Evolutionary conservation across 2,888 invertebrate genomes (phyloP).

Genomic region (Drosophila acutilabella): DNA sequence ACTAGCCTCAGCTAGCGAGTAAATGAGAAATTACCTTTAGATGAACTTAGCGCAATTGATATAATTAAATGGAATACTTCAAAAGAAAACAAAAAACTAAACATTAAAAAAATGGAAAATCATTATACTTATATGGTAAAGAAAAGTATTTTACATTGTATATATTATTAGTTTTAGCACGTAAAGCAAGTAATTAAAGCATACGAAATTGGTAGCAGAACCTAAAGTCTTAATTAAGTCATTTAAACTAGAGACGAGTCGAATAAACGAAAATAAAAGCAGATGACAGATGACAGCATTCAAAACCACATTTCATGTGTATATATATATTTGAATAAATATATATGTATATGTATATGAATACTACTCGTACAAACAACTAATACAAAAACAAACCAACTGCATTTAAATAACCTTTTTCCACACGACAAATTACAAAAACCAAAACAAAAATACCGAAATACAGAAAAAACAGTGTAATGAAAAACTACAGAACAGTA

Average conservation of each 20-base stretch:
- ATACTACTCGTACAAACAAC: slow-evolving; percentile 48
- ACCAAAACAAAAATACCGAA: slow-evolving; percentile 9
- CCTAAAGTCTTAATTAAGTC: slow-evolving; percentile 75
- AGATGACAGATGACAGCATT: slow-evolving; percentile 45
- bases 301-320: slow-evolving; percentile 43
- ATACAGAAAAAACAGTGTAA: slow-evolving; percentile 10
- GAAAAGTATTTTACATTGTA: slow-evolving; percentile 81
- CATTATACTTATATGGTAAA: slow-evolving; percentile 49
- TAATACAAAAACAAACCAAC: slow-evolving; percentile 54
- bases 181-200: slow-evolving; percentile 66
- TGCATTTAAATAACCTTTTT: slow-evolving; percentile 71
- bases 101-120: slow-evolving; percentile 24
- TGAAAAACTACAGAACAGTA: slow-evolving; percentile 16
- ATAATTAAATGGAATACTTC: slow-evolving; percentile 73
- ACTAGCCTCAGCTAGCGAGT: slow-evolving; percentile 48
- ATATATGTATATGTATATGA: slow-evolving; percentile 12
- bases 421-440: slow-evolving; percentile 52
- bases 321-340: slow-evolving; percentile 9
- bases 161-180: slow-evolving; percentile 83
- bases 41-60: slow-evolving; percentile 85
- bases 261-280: slow-evolving; percentile 22
- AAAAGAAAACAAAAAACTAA: slow-evolving; percentile 32
- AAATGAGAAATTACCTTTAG: slow-evolving; percentile 81
- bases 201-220: slow-evolving; percentile 69
- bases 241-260: slow-evolving; percentile 56